phyloP scores from a whole-genome alignment of 2,113 vertebrate genomes.

The Odontophorus gujanensis region DNA sequence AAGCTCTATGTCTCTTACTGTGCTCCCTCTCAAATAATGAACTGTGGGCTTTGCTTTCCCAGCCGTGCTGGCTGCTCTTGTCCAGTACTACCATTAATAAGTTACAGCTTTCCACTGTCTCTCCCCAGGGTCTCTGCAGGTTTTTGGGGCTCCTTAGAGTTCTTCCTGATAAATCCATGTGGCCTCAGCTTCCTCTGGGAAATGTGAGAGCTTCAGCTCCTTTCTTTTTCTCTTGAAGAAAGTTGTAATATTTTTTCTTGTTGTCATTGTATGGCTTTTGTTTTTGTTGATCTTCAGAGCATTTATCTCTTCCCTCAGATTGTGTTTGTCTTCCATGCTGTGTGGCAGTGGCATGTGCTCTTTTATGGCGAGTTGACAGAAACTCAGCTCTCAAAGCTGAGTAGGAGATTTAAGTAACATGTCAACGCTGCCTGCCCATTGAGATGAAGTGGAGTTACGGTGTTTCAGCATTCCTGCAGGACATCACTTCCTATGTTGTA shows the following conservation, averaged over 20 bases:
- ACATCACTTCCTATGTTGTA: neutral
- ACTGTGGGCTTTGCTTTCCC: neutral
- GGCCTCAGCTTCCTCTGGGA: neutral
- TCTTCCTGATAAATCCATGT: neutral
- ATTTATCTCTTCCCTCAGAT: neutral
- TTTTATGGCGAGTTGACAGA: neutral
- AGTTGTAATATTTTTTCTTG: neutral
- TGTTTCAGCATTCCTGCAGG: conserved; percentile 1
- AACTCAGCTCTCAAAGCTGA: neutral
- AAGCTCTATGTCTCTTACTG: neutral
- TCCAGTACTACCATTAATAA: neutral
- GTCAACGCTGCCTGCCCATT: neutral
- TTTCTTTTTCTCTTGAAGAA: neutral
- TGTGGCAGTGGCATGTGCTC: neutral
- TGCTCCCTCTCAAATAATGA: neutral
- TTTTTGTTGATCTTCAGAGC: neutral
- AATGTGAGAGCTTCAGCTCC: neutral
- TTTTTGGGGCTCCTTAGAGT: neutral
- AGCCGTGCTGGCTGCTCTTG: neutral
- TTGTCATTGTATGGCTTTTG: neutral
- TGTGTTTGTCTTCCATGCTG: neutral
- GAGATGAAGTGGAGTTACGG: neutral
- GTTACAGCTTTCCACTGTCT: neutral
- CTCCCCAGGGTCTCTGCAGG: neutral
- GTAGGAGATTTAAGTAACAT: neutral